These are phyloP conservation scores for Leistus spinibarbis DNA, from an alignment of 2,888 invertebrate genomes.

Conservation along the genomic window DNA sequence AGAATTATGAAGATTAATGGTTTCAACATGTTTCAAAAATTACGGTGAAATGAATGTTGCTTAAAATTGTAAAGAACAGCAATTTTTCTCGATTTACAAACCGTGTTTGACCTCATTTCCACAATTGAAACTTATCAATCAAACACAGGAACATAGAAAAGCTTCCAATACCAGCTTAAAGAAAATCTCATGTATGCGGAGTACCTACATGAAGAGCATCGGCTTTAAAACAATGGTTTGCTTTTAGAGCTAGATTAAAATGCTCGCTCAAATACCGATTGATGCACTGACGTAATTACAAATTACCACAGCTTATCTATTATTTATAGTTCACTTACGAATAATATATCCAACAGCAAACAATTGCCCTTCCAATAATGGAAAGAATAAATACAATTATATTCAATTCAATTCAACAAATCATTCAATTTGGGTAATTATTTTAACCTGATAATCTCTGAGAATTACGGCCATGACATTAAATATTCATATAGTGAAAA, in stretches of 20 bases:
- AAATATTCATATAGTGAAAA: not conserved
- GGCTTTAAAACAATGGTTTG: not conserved
- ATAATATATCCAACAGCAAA: not conserved
- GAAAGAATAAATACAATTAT: no score
- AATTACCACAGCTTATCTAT: not conserved
- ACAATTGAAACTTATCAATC: no score
- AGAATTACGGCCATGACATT: not conserved
- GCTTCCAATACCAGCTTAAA: not conserved
- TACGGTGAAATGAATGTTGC: no score
- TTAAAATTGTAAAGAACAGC: no score
- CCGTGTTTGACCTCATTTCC: no score
- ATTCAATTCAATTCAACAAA: not conserved
- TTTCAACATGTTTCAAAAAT: no score
- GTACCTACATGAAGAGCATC: not conserved
- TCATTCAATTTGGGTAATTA: not conserved
- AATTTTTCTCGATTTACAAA: no score
- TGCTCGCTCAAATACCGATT: not conserved
- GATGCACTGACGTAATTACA: not conserved
- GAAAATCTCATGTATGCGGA: not conserved
- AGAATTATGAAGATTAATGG: no score
- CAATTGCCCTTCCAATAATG: not conserved
- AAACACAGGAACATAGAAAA: no score
- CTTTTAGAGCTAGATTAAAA: not conserved
- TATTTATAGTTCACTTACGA: not conserved
- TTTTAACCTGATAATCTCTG: not conserved